Conservation (phyloP, 2,888 invertebrate species). For the Megamerina dolium region DNA sequence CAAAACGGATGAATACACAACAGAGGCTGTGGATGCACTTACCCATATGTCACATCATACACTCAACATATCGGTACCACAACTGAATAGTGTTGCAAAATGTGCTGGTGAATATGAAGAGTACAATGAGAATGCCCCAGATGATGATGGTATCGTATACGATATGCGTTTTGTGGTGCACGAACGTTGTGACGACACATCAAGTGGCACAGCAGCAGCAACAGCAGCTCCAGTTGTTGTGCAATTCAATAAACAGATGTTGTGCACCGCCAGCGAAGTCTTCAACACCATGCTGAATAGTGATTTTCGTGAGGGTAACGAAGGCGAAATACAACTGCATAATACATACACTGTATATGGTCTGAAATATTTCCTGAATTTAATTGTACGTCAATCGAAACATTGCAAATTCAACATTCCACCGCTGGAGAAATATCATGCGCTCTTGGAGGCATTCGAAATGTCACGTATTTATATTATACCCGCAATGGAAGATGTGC, state of each 20-base stretch:
- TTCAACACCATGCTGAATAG: slow-evolving; percentile 49
- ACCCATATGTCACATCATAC: slow-evolving; percentile 41
- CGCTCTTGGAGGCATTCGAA: slow-evolving; percentile 46
- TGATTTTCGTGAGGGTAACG: slow-evolving; percentile 45
- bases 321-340: slow-evolving; percentile 45
- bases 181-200: slow-evolving; percentile 6
- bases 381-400: slow-evolving; percentile 35
- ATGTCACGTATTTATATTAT: slow-evolving; percentile 47
- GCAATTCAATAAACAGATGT: slow-evolving; percentile 41
- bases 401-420: slow-evolving; percentile 31
- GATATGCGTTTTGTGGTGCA: slow-evolving; percentile 43
- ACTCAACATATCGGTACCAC: slow-evolving; percentile 36
- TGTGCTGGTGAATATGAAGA: slow-evolving; percentile 27
- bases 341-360: slow-evolving; percentile 40
- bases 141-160: slow-evolving; percentile 19
- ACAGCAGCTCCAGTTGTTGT: slow-evolving; percentile 21
- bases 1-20: slow-evolving; percentile 35
- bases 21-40: slow-evolving; percentile 44
- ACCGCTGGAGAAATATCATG: slow-evolving; percentile 34
- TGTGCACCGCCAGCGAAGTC: slow-evolving; percentile 46
- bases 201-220: slow-evolving; percentile 1
- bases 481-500: slow-evolving; percentile 37
- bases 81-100: slow-evolving; percentile 21
- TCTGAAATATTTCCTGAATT: slow-evolving; percentile 44
- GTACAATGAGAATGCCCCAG: slow-evolving; percentile 20